Conservation (phyloP, 2,888 invertebrate species). For the Lasiommata megera region DNA sequence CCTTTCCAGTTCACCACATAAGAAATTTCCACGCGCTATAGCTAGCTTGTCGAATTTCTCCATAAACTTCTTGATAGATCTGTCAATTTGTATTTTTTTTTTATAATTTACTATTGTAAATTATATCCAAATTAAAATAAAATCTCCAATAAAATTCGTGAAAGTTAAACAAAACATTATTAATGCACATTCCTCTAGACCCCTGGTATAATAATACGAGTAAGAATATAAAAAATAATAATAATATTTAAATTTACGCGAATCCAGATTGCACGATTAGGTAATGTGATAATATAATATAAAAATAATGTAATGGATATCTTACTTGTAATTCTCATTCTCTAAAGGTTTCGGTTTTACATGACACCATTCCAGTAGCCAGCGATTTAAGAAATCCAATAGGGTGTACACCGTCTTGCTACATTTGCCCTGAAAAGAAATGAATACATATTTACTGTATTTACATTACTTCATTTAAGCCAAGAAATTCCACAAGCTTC, state of each 20-base stretch:
- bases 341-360: constrained; percentile 61
- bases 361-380: constrained; percentile 85
- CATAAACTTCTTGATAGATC: constrained; percentile 63
- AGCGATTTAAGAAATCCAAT: constrained; percentile 88
- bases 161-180: too few relatives aligned
- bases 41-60: constrained; percentile 83
- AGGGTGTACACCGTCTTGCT: constrained; percentile 86
- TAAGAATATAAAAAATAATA: too few relatives aligned
- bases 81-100: constrained; percentile 28
- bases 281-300: too few relatives aligned
- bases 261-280: too few relatives aligned
- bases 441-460: too few relatives aligned
- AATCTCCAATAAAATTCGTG: too few relatives aligned
- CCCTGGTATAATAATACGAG: too few relatives aligned
- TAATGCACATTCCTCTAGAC: too few relatives aligned
- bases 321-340: constrained; percentile 72
- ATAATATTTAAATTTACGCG: too few relatives aligned
- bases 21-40: constrained; percentile 87
- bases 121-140: not conserved
- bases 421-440: constrained; percentile 76
- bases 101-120: not conserved
- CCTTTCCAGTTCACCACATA: constrained; percentile 87
- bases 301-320: too few relatives aligned
- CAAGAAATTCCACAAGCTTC: too few relatives aligned
- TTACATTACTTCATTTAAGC: too few relatives aligned